Percentiles rank a stretch among this genome's conserved stretches.
These are phyloP conservation scores for Trinorchestia longiramus DNA, from an alignment of 1,140 invertebrate species.

Conservation along the genomic window DNA sequence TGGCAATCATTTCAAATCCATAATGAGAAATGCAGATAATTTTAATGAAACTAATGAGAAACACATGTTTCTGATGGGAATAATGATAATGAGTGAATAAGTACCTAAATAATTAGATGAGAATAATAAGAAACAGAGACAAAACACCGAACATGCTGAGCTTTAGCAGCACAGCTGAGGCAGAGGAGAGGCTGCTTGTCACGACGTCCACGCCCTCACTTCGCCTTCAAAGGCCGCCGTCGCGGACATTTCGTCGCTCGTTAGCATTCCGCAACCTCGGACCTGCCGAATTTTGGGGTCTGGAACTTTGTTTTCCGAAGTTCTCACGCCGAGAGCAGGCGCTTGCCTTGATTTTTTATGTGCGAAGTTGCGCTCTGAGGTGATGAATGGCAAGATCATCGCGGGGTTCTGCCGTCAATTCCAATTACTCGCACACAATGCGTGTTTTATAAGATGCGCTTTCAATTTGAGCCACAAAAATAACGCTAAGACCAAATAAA, in stretches of 20 bases:
- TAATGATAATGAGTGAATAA: too few species aligned
- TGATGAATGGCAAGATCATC: neutral
- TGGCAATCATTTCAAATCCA: neutral
- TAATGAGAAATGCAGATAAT: neutral
- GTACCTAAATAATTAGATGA: too few species aligned
- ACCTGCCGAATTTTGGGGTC: neutral
- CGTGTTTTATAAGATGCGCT: neutral
- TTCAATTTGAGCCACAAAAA: too few species aligned
- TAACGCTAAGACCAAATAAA: too few species aligned
- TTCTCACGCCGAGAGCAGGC: neutral
- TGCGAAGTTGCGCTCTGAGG: neutral
- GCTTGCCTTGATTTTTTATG: neutral
- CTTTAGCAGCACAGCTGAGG: too few species aligned
- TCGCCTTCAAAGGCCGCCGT: conserved; percentile 20
- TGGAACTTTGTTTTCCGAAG: neutral
- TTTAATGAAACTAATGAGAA: too few species aligned
- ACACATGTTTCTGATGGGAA: too few species aligned
- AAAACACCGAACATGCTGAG: too few species aligned
- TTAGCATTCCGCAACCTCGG: conserved; percentile 1
- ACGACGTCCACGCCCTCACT: neutral
- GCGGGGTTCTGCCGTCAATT: neutral
- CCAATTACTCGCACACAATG: neutral
- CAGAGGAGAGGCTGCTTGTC: neutral
- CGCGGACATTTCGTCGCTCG: neutral
- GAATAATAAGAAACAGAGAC: too few species aligned